These are phyloP conservation scores for Piprites chloris DNA, from an alignment of 2,113 vertebrate genomes.

Conservation along the genomic window DNA sequence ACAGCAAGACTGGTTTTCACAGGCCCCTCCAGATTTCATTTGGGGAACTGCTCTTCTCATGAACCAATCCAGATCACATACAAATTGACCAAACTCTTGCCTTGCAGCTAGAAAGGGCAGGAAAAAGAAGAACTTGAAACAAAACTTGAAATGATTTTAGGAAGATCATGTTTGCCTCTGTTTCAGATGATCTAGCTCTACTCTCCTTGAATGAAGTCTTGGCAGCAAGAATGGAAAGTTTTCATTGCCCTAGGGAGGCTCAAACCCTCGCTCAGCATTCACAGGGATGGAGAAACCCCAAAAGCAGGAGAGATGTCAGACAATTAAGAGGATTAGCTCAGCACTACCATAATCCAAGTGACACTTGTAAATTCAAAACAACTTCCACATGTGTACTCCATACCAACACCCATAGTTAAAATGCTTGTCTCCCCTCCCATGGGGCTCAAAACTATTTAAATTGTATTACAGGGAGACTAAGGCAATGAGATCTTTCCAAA, in stretches of 20 bases:
- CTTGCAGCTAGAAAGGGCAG: not conserved
- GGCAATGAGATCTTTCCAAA: not conserved
- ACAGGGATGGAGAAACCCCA: constrained; percentile 29
- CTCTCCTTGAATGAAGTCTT: constrained; percentile 46
- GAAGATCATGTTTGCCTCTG: constrained; percentile 45
- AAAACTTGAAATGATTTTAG: constrained; percentile 44
- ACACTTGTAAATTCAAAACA: constrained; percentile 43
- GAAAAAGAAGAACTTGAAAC: constrained; percentile 38
- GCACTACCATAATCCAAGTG: constrained; percentile 22
- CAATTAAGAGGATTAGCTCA: constrained; percentile 26
- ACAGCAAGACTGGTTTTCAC: not conserved
- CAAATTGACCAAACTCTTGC: not conserved
- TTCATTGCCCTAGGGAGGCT: constrained; percentile 28
- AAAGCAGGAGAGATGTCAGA: constrained; percentile 31
- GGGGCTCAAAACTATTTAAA: not conserved
- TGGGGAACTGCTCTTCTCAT: not conserved
- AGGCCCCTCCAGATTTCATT: not conserved
- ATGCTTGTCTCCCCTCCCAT: not conserved
- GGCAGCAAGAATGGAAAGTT: constrained; percentile 72
- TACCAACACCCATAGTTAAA: constrained; percentile 5
- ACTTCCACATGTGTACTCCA: not conserved
- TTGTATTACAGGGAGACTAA: not conserved
- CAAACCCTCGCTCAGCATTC: not conserved
- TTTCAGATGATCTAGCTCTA: constrained; percentile 57
- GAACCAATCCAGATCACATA: not conserved